Evolutionary conservation across 2,888 invertebrate species (phyloP), one percentile per base, ranked within the genome.

Genomic region (Ochlodes sylvanus): DNA sequence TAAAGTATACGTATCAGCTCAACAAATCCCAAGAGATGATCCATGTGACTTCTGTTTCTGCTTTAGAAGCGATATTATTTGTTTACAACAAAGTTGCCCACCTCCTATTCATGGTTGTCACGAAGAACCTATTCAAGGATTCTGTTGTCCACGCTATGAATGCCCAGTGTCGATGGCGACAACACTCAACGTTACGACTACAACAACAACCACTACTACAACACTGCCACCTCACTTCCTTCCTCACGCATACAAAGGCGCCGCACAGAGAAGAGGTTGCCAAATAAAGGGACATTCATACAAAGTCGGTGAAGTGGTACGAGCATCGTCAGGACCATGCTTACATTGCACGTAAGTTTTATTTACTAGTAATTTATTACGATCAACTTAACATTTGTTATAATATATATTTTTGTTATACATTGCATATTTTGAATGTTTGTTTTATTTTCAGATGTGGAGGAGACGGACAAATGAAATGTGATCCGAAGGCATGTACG

Each of bases 41-140:
- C 98, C 98, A 27, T 98, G 98, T 86, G 98, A 98, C 85, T 98
- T 98, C 94, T 98, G 98, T 90, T 98, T 98, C 96, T 98, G 98
- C 94, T 98, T 98, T 94, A 95, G 98, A 87, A 98, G 98, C 85
- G 98, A 98, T 83, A 98, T 98, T 78, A 98, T 98, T 81, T 98
- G 98, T 79, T 94, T 98, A 74, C 98, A 98, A 89, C 98, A 98
- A 89, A 98, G 98, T 80, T 98, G 98, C 90, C 98, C 98, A 63
- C 98, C 98, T 61, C 98, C 98, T 50, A 98, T 98, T 78, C 96
- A 96, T 61, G 97, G 97, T 69, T 98, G 98, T 80, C 97, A 97
- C 86, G 98, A 98, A 85, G 98, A 98, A 88, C 97, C 97, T 17
- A 98, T 98, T 78, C 95, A 96, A 86, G 98, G 98, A 21, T 98